Conservation (phyloP, 2,888 invertebrate species). For the Tetrapedia diversipes region DNA sequence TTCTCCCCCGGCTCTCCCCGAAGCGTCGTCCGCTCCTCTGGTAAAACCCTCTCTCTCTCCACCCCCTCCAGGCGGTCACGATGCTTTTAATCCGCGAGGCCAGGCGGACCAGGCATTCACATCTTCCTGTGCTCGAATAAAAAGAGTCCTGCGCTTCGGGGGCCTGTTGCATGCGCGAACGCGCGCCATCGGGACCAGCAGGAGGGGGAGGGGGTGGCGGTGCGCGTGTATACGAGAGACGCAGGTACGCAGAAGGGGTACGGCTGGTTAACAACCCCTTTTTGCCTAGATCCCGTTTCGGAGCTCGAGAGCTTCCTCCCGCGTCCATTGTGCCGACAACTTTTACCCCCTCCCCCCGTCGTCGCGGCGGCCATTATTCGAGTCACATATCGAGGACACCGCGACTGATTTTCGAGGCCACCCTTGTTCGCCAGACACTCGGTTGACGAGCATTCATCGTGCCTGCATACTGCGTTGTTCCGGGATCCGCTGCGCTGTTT, state of each 20-base stretch:
- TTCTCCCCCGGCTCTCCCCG: neutral
- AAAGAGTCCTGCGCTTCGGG: constrained; percentile 74
- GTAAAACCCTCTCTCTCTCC: constrained; percentile 34
- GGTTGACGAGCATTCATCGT: constrained; percentile 39
- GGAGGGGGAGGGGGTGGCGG: neutral
- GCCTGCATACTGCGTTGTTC: neutral
- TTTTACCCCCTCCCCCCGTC: constrained; percentile 43
- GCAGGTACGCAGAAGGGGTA: constrained; percentile 10
- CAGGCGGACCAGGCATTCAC: constrained; percentile 79
- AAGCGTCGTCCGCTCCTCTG: constrained; percentile 11
- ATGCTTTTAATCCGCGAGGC: constrained; percentile 79
- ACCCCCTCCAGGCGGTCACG: constrained; percentile 60
- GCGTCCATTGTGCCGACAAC: constrained; percentile 68
- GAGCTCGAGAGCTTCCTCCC: constrained; percentile 68
- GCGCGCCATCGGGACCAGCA: constrained; percentile 27
- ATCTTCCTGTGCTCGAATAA: constrained; percentile 76
- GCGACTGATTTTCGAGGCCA: constrained; percentile 63
- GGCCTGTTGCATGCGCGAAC: constrained; percentile 66
- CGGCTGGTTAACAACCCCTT: constrained; percentile 65
- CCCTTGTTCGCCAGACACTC: constrained; percentile 34
- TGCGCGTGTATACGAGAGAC: constrained; percentile 32
- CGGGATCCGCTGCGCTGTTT: neutral
- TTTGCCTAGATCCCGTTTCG: constrained; percentile 74
- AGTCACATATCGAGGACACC: constrained; percentile 71
- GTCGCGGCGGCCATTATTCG: constrained; percentile 68